Evolutionary conservation across 2,797 vertebrate species (phyloP), one percentile per base, ranked within the genome.

Genomic region (Pseudochirops corinnae): DNA sequence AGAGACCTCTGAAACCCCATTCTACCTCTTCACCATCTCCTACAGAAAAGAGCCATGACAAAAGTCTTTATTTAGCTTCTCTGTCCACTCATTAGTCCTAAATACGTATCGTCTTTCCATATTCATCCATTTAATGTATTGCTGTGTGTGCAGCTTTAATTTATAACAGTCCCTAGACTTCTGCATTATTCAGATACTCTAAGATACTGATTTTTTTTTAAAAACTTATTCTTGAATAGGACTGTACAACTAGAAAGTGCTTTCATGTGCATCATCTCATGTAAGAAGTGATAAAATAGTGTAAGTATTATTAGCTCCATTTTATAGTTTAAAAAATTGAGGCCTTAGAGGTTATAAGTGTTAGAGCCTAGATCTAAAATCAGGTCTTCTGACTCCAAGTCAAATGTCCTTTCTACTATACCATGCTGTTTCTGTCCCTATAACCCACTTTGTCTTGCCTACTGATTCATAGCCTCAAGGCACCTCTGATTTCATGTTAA

Each of bases 401-500:
- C 39, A 87, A 46, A 87, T 50, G 39, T 26, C 39, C 74, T 50
- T 50, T 87, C 39, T 87, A 50, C 16, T 74, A 33, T 74, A 74
- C 62, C n/a, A 18, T 39, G 33, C 74, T 87, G 74, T 50, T 87
- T 50, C 39, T 87, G 21, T 87, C 24, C 39, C 50, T 50, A 46
- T 50, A 87, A 87, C 39, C 74, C 39, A 87, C 46, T 87, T 87
- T 52, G 90, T 67, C 93, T 94, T 82, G 92, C 14, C 13, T 3
- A 21, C n/a, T 50, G 53, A 57, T 60, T 90, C 91, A 46, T 58
- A 10, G 0, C 74, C 95, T 93, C 94, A 50, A 28, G 55, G 92
- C 94, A 96, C 90, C 50, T 52, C 52, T 94, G 95, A 91, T 39
- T 93, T 50, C 58, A 31, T 96, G 97, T 97, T 97, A 97, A 97